Evolutionary conservation across 2,888 invertebrate species (phyloP).

Genomic region (Ornithoptera priamus): DNA sequence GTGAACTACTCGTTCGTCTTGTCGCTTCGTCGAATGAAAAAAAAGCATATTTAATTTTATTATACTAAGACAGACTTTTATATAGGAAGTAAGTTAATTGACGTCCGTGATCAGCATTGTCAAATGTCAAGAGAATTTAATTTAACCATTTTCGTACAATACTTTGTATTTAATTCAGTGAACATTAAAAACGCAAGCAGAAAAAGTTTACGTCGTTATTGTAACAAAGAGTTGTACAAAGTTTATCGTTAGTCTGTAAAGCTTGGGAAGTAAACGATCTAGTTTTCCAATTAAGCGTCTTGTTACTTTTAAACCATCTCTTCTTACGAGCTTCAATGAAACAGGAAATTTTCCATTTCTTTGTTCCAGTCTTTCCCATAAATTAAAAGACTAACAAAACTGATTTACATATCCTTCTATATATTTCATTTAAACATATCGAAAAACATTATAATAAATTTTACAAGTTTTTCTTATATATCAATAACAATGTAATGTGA

Average conservation of each 20-base stretch:
- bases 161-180: too few relatives aligned
- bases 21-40: too few relatives aligned
- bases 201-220: neutral
- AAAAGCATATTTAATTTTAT: too few relatives aligned
- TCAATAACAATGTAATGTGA: too few relatives aligned
- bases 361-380: slow-evolving; percentile 11
- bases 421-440: neutral
- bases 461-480: too few relatives aligned
- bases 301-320: slow-evolving; percentile 18
- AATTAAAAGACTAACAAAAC: slow-evolving; percentile 12
- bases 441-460: too few relatives aligned
- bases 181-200: neutral
- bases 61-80: too few relatives aligned
- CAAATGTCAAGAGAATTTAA: too few relatives aligned
- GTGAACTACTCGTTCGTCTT: too few relatives aligned
- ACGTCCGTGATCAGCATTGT: too few relatives aligned
- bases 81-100: too few relatives aligned
- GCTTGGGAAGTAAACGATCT: slow-evolving; percentile 11
- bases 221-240: neutral
- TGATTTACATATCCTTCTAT: slow-evolving; percentile 9
- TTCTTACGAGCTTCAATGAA: slow-evolving; percentile 8
- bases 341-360: slow-evolving; percentile 1
- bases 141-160: too few relatives aligned
- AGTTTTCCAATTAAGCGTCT: slow-evolving; percentile 21
- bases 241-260: slow-evolving; percentile 14